Conservation (phyloP, 2,888 invertebrate species). For the Barypeithes pellucidus region DNA sequence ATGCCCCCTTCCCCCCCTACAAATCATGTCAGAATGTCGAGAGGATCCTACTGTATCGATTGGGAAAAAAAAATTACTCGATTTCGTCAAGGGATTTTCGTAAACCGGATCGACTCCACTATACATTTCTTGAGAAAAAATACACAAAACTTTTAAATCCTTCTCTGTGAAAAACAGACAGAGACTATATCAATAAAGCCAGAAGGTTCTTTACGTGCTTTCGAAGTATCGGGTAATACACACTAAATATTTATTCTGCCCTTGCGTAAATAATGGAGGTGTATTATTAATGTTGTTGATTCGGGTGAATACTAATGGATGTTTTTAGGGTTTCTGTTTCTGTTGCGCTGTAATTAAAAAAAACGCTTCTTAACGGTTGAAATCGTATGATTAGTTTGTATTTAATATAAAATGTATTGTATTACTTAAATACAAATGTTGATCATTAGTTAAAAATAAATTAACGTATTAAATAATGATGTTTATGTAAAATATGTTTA, state of each 20-base stretch:
- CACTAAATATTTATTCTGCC: constrained; percentile 4
- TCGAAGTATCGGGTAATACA: neutral
- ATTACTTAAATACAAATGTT: no score
- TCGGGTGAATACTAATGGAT: constrained; percentile 14
- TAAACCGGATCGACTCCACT: no score
- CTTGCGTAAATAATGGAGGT: neutral
- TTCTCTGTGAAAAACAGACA: neutral
- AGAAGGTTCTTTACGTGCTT: neutral
- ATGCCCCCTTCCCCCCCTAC: no score
- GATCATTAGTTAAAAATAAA: no score
- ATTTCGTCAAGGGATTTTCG: no score
- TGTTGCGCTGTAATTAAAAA: neutral
- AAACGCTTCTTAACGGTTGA: neutral
- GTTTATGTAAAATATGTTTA: no score
- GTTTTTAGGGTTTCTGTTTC: neutral
- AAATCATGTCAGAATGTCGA: no score
- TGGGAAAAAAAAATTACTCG: no score
- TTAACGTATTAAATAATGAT: no score
- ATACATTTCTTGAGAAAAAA: no score
- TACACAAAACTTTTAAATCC: neutral
- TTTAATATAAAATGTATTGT: no score
- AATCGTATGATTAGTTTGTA: neutral
- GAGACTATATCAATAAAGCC: constrained; percentile 1
- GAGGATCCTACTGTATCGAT: no score
- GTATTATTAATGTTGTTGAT: constrained; percentile 18